These are phyloP conservation scores for Melipona bicolor DNA, from an alignment of 2,888 invertebrate genomes.

Conservation along the genomic window DNA sequence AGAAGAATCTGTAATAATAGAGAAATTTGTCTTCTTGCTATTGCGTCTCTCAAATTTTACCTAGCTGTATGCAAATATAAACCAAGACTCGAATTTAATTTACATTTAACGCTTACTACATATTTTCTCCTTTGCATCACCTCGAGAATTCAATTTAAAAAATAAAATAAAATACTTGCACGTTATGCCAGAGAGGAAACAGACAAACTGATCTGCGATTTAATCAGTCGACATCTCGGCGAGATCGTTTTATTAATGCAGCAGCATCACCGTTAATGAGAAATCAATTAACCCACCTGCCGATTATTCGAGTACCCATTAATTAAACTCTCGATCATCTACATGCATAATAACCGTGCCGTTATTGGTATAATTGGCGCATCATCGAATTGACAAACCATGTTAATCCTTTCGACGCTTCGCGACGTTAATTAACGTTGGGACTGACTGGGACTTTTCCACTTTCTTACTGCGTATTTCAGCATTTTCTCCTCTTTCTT, in stretches of 20 bases:
- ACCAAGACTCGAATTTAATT: no score
- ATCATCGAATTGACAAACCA: slow-evolving; percentile 34
- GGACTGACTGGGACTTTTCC: neutral
- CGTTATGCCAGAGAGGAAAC: neutral
- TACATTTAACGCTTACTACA: no score
- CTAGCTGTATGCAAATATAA: no score
- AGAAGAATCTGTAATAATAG: no score
- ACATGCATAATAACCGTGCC: slow-evolving; percentile 34
- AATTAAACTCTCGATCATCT: slow-evolving; percentile 48
- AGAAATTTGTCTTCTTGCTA: no score
- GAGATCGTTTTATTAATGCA: slow-evolving; percentile 37
- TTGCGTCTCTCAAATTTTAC: no score
- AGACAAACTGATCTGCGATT: neutral
- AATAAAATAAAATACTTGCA: neutral
- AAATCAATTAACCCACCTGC: slow-evolving; percentile 48
- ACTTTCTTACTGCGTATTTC: neutral
- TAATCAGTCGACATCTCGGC: slow-evolving; percentile 12
- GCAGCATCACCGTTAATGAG: slow-evolving; percentile 34
- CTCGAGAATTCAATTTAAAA: neutral
- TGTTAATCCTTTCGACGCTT: slow-evolving; percentile 9
- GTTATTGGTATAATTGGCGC: slow-evolving; percentile 40
- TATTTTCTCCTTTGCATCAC: neutral
- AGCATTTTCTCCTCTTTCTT: no score
- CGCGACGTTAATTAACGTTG: neutral
- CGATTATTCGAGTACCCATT: slow-evolving; percentile 47